A percentile compares a stretch with the other conserved stretches of the same genome.
phyloP scores from a whole-genome alignment of 2,113 vertebrate species.

The Illadopsis cleaveri region DNA sequence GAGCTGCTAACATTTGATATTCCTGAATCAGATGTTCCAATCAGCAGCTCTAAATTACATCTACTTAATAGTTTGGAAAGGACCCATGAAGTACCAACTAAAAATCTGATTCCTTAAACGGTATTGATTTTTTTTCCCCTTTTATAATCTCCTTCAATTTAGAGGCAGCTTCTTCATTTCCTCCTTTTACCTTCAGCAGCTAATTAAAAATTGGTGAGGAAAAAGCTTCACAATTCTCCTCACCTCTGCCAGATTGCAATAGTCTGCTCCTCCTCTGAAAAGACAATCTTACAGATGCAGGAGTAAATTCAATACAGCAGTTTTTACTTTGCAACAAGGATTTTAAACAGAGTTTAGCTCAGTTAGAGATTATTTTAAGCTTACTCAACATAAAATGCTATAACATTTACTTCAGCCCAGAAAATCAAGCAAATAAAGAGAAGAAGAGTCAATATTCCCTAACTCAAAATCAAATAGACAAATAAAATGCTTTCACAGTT shows the following conservation, averaged over 20 bases:
- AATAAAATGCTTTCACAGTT: background rate
- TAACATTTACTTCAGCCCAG: background rate
- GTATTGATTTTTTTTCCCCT: slow-evolving; percentile 50
- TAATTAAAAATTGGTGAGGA: slow-evolving; percentile 41
- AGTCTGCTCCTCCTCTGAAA: background rate
- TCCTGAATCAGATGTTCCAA: slow-evolving; percentile 7
- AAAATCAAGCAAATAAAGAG: background rate
- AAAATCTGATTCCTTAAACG: slow-evolving; percentile 53
- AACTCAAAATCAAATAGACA: background rate
- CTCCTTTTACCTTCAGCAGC: slow-evolving; percentile 18
- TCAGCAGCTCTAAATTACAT: slow-evolving; percentile 19
- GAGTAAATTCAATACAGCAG: background rate
- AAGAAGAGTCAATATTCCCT: background rate
- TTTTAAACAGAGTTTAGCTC: background rate
- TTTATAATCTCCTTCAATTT: slow-evolving; percentile 51
- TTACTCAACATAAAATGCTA: background rate
- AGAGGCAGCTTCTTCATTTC: slow-evolving; percentile 37
- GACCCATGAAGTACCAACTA: slow-evolving; percentile 18
- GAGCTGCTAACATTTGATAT: background rate
- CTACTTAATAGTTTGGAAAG: slow-evolving; percentile 52
- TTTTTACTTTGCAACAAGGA: background rate
- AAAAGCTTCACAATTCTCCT: background rate
- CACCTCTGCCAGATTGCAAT: background rate
- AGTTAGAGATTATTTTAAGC: background rate
- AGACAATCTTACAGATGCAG: background rate